Evolutionary conservation across 2,888 invertebrate species (phyloP).

Genomic region (Morpho deidamia): DNA sequence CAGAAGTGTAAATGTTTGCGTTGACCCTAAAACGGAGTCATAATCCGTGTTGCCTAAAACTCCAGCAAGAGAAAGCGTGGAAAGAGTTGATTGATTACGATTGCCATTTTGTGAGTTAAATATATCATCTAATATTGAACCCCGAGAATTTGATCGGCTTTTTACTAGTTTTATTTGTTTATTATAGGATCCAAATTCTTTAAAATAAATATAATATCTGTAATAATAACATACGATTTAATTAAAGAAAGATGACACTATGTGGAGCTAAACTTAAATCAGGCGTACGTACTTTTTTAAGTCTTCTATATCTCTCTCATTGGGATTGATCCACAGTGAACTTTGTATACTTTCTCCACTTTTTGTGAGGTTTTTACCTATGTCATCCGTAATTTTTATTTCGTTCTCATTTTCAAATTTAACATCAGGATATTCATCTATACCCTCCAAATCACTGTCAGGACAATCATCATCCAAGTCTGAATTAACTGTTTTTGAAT

Average conservation of each 20-base stretch:
- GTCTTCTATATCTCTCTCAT: conserved; percentile 76
- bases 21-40: conserved; percentile 38
- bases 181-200: conserved; percentile 73
- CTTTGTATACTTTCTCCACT: conserved; percentile 59
- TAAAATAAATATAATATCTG: conserved; percentile 77
- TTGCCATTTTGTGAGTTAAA: conserved; percentile 40
- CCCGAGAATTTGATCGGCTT: conserved; percentile 67
- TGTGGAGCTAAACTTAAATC: not conserved
- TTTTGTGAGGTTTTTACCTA: conserved; percentile 42
- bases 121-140: conserved; percentile 65
- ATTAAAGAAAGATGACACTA: not conserved
- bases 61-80: conserved; percentile 47
- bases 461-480: conserved; percentile 60
- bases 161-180: conserved; percentile 65
- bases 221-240: conserved; percentile 28
- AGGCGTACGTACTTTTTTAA: conserved; percentile 59
- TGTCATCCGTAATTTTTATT: conserved; percentile 47
- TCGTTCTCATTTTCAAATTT: conserved; percentile 55
- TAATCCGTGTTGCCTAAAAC: conserved; percentile 48
- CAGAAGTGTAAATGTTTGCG: conserved; percentile 39
- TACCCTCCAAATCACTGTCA: conserved; percentile 50
- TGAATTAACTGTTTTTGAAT: conserved; percentile 61
- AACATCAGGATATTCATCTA: conserved; percentile 59
- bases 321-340: conserved; percentile 62
- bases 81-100: conserved; percentile 37